Evolutionary conservation across 1,140 invertebrate genomes (phyloP).

Genomic region (Caerostris darwini): DNA sequence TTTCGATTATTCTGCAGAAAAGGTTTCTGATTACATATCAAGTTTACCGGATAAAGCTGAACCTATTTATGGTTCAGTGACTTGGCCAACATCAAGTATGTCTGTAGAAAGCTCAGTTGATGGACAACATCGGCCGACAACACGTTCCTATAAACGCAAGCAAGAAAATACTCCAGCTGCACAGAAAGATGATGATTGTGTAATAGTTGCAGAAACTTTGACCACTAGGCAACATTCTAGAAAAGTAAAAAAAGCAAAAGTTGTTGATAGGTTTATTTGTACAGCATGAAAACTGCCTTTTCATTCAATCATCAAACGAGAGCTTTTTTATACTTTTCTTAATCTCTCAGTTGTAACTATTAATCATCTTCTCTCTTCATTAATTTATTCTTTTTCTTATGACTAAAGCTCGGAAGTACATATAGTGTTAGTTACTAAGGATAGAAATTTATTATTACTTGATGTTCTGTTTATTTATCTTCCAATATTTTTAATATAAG

Average conservation of each 20-base stretch:
- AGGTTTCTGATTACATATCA: slow-evolving; percentile 78
- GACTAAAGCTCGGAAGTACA: not conserved
- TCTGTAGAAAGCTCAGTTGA: not conserved
- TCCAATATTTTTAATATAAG: not conserved
- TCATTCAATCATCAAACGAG: slow-evolving; percentile 43
- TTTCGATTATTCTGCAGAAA: slow-evolving; percentile 78
- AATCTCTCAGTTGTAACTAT: slow-evolving; percentile 34
- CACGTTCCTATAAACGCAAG: slow-evolving; percentile 70
- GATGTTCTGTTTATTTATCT: not conserved
- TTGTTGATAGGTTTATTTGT: slow-evolving; percentile 48
- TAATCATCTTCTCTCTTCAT: slow-evolving; percentile 30
- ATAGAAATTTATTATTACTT: slow-evolving; percentile 7
- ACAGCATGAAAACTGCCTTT: slow-evolving; percentile 21
- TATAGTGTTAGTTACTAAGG: not conserved
- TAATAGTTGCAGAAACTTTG: slow-evolving; percentile 53
- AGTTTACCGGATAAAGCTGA: slow-evolving; percentile 57
- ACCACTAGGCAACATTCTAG: slow-evolving; percentile 24
- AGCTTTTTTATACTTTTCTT: slow-evolving; percentile 60
- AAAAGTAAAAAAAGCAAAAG: slow-evolving; percentile 65
- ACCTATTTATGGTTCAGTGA: slow-evolving; percentile 6
- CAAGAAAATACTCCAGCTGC: slow-evolving; percentile 26
- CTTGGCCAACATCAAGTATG: not conserved
- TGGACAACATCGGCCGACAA: slow-evolving; percentile 52
- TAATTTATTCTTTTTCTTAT: slow-evolving; percentile 62
- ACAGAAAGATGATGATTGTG: slow-evolving; percentile 71